Conservation (phyloP, 2,888 invertebrate genomes). For the Cheilosia pagana region DNA sequence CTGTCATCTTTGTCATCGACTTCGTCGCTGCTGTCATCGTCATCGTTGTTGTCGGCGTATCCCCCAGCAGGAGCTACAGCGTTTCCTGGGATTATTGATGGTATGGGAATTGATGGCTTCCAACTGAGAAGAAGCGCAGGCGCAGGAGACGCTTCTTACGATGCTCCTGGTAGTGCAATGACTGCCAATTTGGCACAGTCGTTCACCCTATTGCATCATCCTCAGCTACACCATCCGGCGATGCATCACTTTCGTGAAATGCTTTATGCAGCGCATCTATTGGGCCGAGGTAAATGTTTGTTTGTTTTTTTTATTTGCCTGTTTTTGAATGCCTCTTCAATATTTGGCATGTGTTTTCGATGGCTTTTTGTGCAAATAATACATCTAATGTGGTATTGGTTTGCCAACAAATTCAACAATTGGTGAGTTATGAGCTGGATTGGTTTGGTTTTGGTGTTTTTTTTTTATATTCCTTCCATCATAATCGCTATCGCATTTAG, state of each 20-base stretch:
- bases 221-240: conserved; percentile 80
- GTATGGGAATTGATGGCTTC: conserved; percentile 55
- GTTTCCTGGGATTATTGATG: conserved; percentile 41
- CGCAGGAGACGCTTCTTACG: conserved; percentile 21
- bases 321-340: conserved; percentile 19
- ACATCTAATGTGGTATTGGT: not conserved
- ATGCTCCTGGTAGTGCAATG: conserved; percentile 77
- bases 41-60: conserved; percentile 49
- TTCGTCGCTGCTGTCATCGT: conserved; percentile 24
- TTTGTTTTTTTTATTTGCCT: conserved; percentile 2
- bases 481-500: not conserved
- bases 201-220: conserved; percentile 84
- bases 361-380: conserved; percentile 32
- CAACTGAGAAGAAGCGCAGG: conserved; percentile 43
- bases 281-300: conserved; percentile 85
- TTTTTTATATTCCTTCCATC: not conserved
- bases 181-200: conserved; percentile 83
- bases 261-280: conserved; percentile 87
- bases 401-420: conserved; percentile 11
- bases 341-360: conserved; percentile 48
- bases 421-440: not conserved
- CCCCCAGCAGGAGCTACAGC: conserved; percentile 34
- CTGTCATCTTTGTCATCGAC: conserved; percentile 71
- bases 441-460: not conserved
- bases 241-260: conserved; percentile 86